Evolutionary conservation across 2,797 vertebrate species (phyloP).

Genomic region (Trematomus bernacchii): DNA sequence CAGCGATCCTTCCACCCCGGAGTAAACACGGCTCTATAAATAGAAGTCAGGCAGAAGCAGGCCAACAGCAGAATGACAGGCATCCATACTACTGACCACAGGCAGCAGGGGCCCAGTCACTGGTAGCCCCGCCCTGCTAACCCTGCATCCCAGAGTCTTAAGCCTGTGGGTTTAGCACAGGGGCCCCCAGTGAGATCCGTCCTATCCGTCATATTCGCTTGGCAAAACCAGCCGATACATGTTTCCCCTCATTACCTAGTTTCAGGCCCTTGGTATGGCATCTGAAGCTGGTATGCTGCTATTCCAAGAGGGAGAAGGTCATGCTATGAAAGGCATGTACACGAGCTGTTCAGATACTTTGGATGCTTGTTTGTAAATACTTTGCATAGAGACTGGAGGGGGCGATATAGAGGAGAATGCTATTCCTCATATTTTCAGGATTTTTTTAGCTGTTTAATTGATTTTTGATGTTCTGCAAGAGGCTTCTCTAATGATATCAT

Average conservation of each 20-base stretch:
- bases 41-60: conserved; percentile 69
- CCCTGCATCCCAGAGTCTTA: conserved; percentile 43
- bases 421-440: too few species aligned
- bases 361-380: conserved; percentile 48
- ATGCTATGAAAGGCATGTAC: conserved; percentile 36
- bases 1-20: conserved; percentile 52
- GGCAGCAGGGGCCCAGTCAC: conserved; percentile 27
- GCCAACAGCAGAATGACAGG: conserved; percentile 73
- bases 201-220: conserved; percentile 54
- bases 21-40: conserved; percentile 82
- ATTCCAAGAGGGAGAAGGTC: conserved; percentile 53
- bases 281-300: conserved; percentile 51
- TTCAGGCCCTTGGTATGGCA: conserved; percentile 16
- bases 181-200: conserved; percentile 27
- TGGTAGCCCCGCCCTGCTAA: conserved; percentile 27
- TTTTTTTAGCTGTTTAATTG: too few species aligned
- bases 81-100: conserved; percentile 71
- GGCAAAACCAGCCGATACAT: conserved; percentile 45
- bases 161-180: conserved; percentile 33
- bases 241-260: conserved; percentile 54
- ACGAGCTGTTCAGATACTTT: conserved; percentile 38
- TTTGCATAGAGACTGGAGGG: background rate
- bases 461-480: too few species aligned
- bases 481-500: background rate
- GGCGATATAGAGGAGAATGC: too few species aligned